Evolutionary conservation across 1,140 invertebrate genomes (phyloP).

Genomic region (Euborellia annulipes): DNA sequence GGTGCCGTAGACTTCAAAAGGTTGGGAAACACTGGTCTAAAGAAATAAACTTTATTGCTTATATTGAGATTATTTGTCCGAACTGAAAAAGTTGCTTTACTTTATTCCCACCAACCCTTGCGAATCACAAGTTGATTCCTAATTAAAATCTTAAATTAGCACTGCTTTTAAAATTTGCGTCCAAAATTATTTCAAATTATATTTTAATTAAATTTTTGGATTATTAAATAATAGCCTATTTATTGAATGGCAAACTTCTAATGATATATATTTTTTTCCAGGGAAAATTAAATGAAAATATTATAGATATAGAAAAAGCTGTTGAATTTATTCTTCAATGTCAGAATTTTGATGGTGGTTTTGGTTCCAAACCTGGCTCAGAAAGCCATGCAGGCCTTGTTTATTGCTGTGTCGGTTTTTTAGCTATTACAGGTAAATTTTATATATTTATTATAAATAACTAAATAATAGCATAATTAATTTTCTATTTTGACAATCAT

Average conservation of each 20-base stretch:
- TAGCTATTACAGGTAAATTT: conserved; percentile 61
- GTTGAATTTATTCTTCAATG: conserved; percentile 84
- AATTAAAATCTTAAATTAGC: too few species aligned
- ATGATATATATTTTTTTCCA: conserved; percentile 22
- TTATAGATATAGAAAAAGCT: conserved; percentile 77
- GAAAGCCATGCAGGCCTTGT: conserved; percentile 95
- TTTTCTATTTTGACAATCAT: conserved; percentile 1
- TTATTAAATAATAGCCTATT: neutral
- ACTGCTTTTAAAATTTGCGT: too few species aligned
- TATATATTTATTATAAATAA: conserved; percentile 1
- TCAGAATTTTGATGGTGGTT: conserved; percentile 98
- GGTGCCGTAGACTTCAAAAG: too few species aligned
- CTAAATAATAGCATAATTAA: conserved; percentile 7
- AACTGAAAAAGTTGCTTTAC: too few species aligned
- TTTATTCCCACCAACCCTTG: too few species aligned
- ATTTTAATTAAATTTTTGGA: too few species aligned
- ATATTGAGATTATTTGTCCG: too few species aligned
- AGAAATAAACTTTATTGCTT: too few species aligned
- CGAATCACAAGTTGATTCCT: too few species aligned
- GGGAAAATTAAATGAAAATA: conserved; percentile 60
- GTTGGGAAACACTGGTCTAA: too few species aligned
- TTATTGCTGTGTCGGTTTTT: conserved; percentile 86
- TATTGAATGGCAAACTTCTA: neutral
- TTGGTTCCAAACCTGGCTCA: conserved; percentile 88
- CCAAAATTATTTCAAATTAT: too few species aligned